Percentiles rank a stretch among this genome's conserved stretches.
Evolutionary conservation across 2,113 vertebrate genomes (phyloP).

Genomic region (Grus americana): DNA sequence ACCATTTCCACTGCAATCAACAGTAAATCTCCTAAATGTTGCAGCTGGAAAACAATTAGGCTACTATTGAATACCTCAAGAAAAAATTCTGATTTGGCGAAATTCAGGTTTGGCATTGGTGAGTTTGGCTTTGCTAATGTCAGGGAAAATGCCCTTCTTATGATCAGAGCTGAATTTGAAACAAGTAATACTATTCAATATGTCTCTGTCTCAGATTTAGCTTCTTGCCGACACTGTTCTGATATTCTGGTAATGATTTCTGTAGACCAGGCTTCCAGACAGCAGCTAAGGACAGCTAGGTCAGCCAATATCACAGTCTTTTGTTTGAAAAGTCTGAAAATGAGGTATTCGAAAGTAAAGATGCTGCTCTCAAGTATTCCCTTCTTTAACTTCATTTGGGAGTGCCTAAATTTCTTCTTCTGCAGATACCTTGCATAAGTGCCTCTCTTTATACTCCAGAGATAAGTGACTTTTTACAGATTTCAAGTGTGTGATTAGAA

Average conservation of each 20-base stretch:
- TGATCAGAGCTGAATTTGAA: background rate
- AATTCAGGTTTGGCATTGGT: background rate
- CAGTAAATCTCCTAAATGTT: background rate
- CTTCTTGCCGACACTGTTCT: background rate
- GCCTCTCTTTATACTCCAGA: background rate
- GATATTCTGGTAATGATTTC: background rate
- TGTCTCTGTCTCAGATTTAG: background rate
- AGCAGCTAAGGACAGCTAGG: background rate
- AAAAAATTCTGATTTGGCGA: background rate
- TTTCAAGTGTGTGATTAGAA: background rate
- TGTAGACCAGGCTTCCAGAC: background rate
- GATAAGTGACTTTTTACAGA: background rate
- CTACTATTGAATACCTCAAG: background rate
- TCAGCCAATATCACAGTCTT: background rate
- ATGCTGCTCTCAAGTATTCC: background rate
- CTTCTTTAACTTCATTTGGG: background rate
- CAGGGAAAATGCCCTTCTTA: background rate
- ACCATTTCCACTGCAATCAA: background rate
- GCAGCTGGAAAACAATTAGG: background rate
- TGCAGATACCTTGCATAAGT: background rate
- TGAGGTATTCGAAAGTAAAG: background rate
- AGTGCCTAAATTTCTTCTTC: background rate
- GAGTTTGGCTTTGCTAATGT: background rate
- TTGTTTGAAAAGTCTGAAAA: background rate
- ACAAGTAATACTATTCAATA: background rate